phyloP scores from a whole-genome alignment of 2,888 invertebrate genomes.

The Scaptomyza reducta region DNA sequence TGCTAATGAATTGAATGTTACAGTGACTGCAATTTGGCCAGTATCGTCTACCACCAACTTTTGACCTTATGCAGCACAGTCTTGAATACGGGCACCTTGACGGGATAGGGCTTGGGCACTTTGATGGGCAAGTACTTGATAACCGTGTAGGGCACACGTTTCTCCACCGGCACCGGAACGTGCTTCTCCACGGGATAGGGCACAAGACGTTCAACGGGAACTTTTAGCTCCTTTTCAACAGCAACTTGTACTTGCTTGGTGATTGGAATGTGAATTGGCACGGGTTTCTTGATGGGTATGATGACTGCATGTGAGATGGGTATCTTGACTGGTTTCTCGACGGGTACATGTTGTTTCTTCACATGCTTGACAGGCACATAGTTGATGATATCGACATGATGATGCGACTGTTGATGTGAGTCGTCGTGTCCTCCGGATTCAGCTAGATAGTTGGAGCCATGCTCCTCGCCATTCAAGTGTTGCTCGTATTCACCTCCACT shows the following conservation, averaged over 20 bases:
- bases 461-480: constrained; percentile 64
- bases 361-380: constrained; percentile 88
- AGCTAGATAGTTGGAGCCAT: constrained; percentile 66
- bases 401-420: constrained; percentile 19
- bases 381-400: constrained; percentile 86
- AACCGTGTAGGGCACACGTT: constrained; percentile 89
- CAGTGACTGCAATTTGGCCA: background rate
- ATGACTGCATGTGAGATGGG: constrained; percentile 91
- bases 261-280: constrained; percentile 91
- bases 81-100: constrained; percentile 89
- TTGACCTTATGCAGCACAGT: constrained; percentile 86
- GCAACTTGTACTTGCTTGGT: constrained; percentile 90
- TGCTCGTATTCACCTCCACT: constrained; percentile 58
- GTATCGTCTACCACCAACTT: constrained; percentile 75
- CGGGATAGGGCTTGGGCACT: constrained; percentile 91
- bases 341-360: constrained; percentile 90
- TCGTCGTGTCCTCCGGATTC: constrained; percentile 57
- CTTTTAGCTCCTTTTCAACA: constrained; percentile 87
- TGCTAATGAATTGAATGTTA: constrained; percentile 41
- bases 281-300: constrained; percentile 90
- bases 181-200: constrained; percentile 90
- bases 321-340: constrained; percentile 89
- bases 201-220: constrained; percentile 87
- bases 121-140: constrained; percentile 91
- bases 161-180: constrained; percentile 90